Evolutionary conservation across 2,888 invertebrate genomes (phyloP).

Genomic region (Ophion ellenae): DNA sequence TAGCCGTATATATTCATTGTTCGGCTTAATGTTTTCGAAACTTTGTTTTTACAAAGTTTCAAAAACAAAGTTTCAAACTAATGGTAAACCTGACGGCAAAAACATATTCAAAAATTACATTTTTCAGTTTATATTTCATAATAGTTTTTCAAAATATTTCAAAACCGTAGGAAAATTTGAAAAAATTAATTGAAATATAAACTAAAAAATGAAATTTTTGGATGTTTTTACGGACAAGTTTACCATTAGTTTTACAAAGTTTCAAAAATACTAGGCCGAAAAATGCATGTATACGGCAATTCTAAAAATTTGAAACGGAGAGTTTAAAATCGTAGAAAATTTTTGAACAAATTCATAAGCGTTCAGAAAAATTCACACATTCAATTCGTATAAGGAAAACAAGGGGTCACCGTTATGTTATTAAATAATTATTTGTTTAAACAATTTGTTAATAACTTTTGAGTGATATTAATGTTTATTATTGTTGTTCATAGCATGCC

Average conservation of each 20-base stretch:
- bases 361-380: no score
- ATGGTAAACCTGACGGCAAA: slow-evolving; percentile 1
- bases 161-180: not conserved
- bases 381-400: no score
- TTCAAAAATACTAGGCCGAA: slow-evolving; percentile 1
- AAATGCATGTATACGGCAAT: not conserved
- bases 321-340: slow-evolving; percentile 1
- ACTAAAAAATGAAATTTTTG: slow-evolving; percentile 16
- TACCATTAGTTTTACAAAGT: not conserved
- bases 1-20: not conserved
- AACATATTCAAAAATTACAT: slow-evolving; percentile 19
- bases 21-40: not conserved
- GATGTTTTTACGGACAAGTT: slow-evolving; percentile 11
- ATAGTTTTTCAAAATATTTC: slow-evolving; percentile 1
- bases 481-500: no score
- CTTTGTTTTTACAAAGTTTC: not conserved
- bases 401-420: no score
- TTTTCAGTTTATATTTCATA: slow-evolving; percentile 17
- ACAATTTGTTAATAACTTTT: no score
- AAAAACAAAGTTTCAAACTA: not conserved
- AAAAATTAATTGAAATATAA: slow-evolving; percentile 3
- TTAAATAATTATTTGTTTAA: no score
- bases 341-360: no score
- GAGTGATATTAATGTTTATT: no score
- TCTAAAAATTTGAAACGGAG: slow-evolving; percentile 11